Base-by-base conservation (phyloP, 1,140 invertebrate genomes). In the Dendroctonus valens region DNA sequence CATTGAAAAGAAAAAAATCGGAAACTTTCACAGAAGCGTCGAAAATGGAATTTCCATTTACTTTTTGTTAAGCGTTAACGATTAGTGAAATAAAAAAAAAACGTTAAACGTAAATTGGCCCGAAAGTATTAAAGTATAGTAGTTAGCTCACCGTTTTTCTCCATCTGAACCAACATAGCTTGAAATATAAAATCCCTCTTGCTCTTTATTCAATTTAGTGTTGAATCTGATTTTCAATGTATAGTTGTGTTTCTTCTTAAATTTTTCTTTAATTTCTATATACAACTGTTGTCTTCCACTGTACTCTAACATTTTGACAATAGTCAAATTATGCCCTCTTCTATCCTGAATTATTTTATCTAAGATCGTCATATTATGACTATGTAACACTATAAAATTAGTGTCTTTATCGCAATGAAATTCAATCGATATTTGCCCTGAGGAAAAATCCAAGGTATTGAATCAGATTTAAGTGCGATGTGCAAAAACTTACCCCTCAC, bases 151-250 rank as follows among this genome's bases (percentile, higher is more conserved):
- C 93, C 90, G 91, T 79, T 86, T 89, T 73, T 92, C 85, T 50
- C 90, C 90, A 70, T 86, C 83, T 41, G 82, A 80, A 63, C 83
- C 88, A 52, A 87, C 86, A 72, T 96, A 97, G 70, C 89, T 91
- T 71, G 93, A 93, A 14, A 96, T 83, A 81, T 97, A 98, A 82
- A 98, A 96, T 0, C 96, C 96, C 76, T 93, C 87, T 65, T 95
- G 85, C 72, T 91, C 89, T 52, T 85, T 87, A 67, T 86, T 87
- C 51, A 97, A 80, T 69, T 86, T 86, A 7, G 90, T 91, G 62
- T 89, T 87, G 81, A 94, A 97, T 67, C 90, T 85, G 55, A 97
- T 81, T 70, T 87, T 88, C n/a, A 97, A 77, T 0, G 90, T 90
- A 75, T 96, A 94, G 79, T 93, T 92, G 62, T 85, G 87, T 69